phyloP scores from a whole-genome alignment of 2,797 vertebrate genomes.

The Oreochromis grahami region DNA sequence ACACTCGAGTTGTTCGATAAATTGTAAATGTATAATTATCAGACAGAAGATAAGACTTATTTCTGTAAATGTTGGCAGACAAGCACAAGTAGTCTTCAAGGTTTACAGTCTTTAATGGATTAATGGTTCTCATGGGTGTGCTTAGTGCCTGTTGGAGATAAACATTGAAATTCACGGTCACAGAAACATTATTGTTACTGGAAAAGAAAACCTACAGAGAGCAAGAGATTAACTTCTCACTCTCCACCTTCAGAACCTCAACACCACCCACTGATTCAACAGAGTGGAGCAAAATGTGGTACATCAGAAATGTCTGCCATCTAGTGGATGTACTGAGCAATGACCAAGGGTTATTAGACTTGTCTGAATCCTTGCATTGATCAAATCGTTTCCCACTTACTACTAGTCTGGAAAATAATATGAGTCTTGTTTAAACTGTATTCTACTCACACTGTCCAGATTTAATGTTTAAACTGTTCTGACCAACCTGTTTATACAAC shows the following conservation, averaged over 20 bases:
- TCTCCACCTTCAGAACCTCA: background rate
- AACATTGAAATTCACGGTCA: background rate
- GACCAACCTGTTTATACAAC: no score
- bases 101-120: background rate
- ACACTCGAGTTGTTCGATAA: background rate
- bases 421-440: background rate
- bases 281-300: background rate
- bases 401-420: background rate
- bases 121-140: background rate
- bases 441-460: background rate
- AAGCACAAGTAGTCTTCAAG: background rate
- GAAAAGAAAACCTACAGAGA: background rate
- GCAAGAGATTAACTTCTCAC: background rate
- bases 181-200: background rate
- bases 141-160: background rate
- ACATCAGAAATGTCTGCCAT: conserved; percentile 35
- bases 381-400: background rate
- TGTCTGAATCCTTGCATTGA: background rate
- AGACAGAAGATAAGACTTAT: background rate
- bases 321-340: conserved; percentile 41
- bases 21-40: background rate
- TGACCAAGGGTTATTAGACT: background rate
- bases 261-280: background rate
- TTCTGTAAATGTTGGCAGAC: background rate
- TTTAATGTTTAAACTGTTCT: background rate